Evolutionary conservation across 2,797 vertebrate genomes (phyloP).

Genomic region (Amazona finschi): DNA sequence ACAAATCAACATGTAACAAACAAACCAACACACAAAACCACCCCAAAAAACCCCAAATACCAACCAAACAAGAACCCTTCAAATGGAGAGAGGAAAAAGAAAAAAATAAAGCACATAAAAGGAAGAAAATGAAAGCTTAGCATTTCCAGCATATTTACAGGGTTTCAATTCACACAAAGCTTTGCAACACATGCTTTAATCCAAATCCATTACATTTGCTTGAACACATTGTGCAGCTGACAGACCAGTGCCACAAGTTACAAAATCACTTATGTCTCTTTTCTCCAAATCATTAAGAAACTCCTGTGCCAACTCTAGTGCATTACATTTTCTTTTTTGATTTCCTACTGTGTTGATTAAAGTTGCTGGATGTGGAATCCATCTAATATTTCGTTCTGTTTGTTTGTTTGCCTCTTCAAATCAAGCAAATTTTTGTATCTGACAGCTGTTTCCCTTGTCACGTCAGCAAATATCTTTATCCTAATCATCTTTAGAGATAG

Average conservation of each 20-base stretch:
- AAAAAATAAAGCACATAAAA: neutral
- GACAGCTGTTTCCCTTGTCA: neutral
- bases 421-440: neutral
- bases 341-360: conserved; percentile 27
- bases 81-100: accelerated
- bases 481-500: neutral
- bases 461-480: neutral
- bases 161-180: neutral
- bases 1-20: accelerated
- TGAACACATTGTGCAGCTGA: neutral
- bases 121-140: neutral
- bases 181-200: neutral
- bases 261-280: neutral
- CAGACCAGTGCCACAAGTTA: neutral
- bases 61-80: accelerated
- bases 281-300: conserved; percentile 6
- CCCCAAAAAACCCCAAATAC: accelerated
- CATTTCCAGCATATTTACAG: neutral
- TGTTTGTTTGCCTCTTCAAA: neutral
- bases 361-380: neutral
- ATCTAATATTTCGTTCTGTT: neutral
- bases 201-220: neutral
- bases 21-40: accelerated
- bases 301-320: neutral
- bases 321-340: conserved; percentile 32